phyloP scores from a whole-genome alignment of 2,888 invertebrate genomes.

The Tipula vernalis region DNA sequence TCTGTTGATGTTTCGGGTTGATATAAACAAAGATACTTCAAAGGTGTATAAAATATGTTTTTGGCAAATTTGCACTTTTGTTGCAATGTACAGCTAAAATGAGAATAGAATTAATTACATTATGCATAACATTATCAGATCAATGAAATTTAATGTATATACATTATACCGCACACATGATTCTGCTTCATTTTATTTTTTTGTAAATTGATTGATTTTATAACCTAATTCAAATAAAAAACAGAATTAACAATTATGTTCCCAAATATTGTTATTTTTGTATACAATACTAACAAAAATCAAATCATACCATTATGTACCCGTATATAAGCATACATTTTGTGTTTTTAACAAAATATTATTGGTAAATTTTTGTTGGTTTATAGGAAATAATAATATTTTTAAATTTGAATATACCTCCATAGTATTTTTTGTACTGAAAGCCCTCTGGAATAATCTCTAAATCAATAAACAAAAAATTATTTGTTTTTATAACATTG shows the following conservation, averaged over 20 bases:
- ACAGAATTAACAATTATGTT: neutral
- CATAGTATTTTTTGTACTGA: neutral
- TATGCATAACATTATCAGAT: neutral
- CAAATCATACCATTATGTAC: too few relatives aligned
- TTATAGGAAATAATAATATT: neutral
- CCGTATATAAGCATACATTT: neutral
- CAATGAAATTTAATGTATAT: neutral
- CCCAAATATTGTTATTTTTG: neutral
- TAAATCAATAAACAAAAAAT: neutral
- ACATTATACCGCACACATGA: neutral
- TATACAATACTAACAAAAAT: neutral
- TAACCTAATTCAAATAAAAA: neutral
- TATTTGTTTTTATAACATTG: neutral
- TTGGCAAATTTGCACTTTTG: too few relatives aligned
- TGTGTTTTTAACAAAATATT: neutral
- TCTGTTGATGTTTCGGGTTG: too few relatives aligned
- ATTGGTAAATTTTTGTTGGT: neutral
- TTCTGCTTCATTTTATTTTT: neutral
- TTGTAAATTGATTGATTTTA: neutral
- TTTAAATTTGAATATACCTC: neutral
- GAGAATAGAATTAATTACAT: too few relatives aligned
- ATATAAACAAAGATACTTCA: too few relatives aligned
- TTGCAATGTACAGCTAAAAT: too few relatives aligned
- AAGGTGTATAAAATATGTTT: too few relatives aligned
- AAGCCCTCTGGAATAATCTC: neutral